phyloP scores from a whole-genome alignment of 2,888 invertebrate species.

The Serripes groenlandicus region DNA sequence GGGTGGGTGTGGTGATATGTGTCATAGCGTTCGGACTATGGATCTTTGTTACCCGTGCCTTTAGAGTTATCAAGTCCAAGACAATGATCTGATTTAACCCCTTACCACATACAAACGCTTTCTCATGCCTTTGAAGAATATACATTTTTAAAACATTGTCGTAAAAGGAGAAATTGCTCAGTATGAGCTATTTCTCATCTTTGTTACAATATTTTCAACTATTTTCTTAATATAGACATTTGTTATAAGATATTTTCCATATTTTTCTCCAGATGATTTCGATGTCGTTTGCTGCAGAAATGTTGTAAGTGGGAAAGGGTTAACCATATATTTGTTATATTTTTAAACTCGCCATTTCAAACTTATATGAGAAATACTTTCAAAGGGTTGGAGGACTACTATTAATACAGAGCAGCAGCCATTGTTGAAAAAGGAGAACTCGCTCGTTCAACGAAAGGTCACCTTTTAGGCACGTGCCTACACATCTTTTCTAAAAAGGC shows the following conservation, averaged over 20 bases:
- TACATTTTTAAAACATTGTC: neutral
- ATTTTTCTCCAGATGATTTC: neutral
- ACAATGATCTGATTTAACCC: conserved; percentile 72
- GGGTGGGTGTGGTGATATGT: conserved; percentile 93
- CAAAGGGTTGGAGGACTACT: no score
- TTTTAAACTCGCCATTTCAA: no score
- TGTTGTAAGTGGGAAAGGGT: neutral
- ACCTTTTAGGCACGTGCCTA: no score
- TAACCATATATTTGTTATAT: neutral
- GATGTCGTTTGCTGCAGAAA: neutral
- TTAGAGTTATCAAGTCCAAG: conserved; percentile 89
- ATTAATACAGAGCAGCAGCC: no score
- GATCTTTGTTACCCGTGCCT: conserved; percentile 95
- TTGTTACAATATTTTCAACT: neutral
- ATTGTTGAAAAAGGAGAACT: no score
- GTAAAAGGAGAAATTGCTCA: neutral
- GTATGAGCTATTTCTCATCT: neutral
- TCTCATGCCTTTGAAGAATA: neutral
- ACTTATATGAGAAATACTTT: no score
- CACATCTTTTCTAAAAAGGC: no score
- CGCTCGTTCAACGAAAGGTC: no score
- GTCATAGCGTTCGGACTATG: conserved; percentile 94
- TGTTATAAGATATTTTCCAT: neutral
- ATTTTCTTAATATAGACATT: neutral
- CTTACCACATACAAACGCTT: neutral